A percentile compares a stretch with the other conserved stretches of the same genome.
Conservation (phyloP, 2,113 vertebrate species). For the Macrotis lagotis region DNA sequence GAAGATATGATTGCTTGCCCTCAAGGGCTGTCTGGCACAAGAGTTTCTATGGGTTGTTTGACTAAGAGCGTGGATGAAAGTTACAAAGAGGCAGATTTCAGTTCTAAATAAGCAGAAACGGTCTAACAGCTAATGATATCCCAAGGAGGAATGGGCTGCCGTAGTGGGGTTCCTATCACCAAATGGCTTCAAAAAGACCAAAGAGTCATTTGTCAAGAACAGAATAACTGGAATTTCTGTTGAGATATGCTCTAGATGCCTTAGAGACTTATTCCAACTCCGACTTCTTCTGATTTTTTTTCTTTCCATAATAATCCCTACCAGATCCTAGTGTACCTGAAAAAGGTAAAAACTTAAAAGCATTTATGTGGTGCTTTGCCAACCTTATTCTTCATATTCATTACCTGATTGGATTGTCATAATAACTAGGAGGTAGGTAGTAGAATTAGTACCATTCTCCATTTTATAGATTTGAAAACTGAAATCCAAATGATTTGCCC, state of each 20-base stretch:
- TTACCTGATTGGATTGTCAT: background rate
- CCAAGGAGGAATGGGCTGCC: background rate
- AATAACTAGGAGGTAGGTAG: background rate
- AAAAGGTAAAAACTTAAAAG: background rate
- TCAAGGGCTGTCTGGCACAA: background rate
- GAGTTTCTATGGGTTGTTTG: background rate
- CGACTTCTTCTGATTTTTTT: background rate
- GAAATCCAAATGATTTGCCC: background rate
- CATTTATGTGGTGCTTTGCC: background rate
- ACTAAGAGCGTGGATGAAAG: background rate
- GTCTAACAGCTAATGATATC: background rate
- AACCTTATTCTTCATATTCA: background rate
- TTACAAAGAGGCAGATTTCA: background rate
- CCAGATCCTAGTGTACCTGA: background rate
- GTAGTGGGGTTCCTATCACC: background rate
- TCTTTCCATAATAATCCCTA: background rate
- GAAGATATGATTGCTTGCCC: background rate
- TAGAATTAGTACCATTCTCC: background rate
- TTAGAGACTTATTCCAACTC: background rate
- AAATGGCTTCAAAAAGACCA: background rate
- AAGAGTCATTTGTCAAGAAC: background rate
- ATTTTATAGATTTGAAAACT: background rate
- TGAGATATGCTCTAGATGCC: background rate
- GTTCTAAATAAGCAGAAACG: background rate
- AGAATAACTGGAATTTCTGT: background rate